Base-by-base conservation (phyloP, 2,113 vertebrate species). In the Vulpes ferrilata region DNA sequence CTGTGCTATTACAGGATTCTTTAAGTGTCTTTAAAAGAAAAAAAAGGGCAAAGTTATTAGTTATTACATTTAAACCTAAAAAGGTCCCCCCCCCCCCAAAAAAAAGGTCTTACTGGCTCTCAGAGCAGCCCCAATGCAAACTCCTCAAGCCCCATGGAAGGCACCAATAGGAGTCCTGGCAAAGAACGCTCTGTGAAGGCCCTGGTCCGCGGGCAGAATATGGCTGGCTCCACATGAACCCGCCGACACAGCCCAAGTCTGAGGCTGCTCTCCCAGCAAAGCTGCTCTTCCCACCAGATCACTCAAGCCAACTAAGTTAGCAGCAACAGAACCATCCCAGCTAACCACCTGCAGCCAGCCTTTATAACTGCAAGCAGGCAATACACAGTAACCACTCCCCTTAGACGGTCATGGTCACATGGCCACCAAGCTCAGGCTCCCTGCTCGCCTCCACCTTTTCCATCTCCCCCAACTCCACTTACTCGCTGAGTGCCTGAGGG, bases 401-500 rank as follows among this genome's bases (percentile, higher is more conserved):
- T 43, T 43, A 43, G 43, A 43, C 5, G 43, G 35, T 35, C 35
- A 35, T 35, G 43, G 43, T 43, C 5, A 43, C 43, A 43, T 43
- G 43, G 5, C 43, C 43, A 43, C 43, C 43, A 43, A 43, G 43
- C 43, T 43, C 43, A 43, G 43, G 43, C 0, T 3, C 51, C 5
- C 32, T 4, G 32, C 67, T 69, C 3, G 16, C 67, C 57, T 7
- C 11, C 16, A 25, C 5, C 7, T 60, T 35, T 20, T 10, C 17
- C 16, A 6, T 0, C 32, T 35, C 43, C 9, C 51, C 30, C 7
- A 19, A 2, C 43, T 11, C 0, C 0, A 98, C 99, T 98, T 98
- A 99, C 99, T 99, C 99, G 99, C 99, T 99, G 25, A 99, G 99
- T 0, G 99, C 99, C 98, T 99, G 99, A 4, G 99, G 99, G 97